Percentiles rank a stretch among this genome's conserved stretches.
Conservation (phyloP, 2,113 vertebrate species). For the Alethe diademata region DNA sequence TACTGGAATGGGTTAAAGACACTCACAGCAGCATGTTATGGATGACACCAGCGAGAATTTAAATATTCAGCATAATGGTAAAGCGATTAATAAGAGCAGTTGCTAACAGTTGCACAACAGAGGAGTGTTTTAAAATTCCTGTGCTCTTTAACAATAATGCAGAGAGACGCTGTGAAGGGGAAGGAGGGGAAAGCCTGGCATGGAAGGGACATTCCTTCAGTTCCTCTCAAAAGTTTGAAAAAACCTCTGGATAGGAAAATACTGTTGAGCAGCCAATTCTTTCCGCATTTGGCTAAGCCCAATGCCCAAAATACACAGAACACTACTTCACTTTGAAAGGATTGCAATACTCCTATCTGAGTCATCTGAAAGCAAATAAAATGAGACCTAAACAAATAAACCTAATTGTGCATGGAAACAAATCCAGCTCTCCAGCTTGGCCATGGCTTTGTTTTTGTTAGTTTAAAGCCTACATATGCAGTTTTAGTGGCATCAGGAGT, state of each 20-base stretch:
- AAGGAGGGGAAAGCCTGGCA: conserved; percentile 29
- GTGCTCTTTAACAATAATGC: conserved; percentile 41
- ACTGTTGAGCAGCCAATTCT: conserved; percentile 72
- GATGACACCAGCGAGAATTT: neutral
- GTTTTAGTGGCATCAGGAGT: conserved; percentile 69
- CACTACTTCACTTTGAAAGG: conserved; percentile 74
- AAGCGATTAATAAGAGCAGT: conserved; percentile 53
- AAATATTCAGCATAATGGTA: conserved; percentile 23
- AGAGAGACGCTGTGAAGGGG: conserved; percentile 50
- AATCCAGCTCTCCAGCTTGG: conserved; percentile 74
- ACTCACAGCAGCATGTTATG: neutral
- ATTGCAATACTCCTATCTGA: conserved; percentile 77
- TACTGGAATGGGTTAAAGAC: neutral
- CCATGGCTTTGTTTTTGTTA: conserved; percentile 72
- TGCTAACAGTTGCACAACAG: conserved; percentile 45
- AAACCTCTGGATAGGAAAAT: conserved; percentile 76
- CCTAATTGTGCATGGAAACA: conserved; percentile 75
- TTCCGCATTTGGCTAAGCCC: conserved; percentile 67
- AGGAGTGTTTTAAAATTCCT: conserved; percentile 48
- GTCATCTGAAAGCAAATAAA: conserved; percentile 82
- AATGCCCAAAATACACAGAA: conserved; percentile 74
- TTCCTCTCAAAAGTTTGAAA: conserved; percentile 73
- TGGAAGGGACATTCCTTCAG: conserved; percentile 66
- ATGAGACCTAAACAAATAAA: conserved; percentile 81
- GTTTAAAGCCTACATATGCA: conserved; percentile 71